These are phyloP conservation scores for Platycercus adscitus DNA, from an alignment of 2,113 vertebrate species.

Conservation along the genomic window DNA sequence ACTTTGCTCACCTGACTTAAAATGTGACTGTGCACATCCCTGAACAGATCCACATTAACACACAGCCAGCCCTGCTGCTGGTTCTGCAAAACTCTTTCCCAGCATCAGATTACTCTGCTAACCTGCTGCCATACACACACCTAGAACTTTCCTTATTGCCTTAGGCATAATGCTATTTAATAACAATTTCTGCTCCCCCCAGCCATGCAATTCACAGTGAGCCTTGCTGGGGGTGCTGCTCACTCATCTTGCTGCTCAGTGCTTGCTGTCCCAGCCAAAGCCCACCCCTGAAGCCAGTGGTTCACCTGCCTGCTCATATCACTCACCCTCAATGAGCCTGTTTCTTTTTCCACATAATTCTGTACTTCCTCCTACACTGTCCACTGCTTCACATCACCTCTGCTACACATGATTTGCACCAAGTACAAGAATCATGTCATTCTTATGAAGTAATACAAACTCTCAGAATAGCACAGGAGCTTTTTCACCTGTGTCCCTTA, in stretches of 20 bases:
- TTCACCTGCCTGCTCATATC: not conserved
- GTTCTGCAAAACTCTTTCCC: not conserved
- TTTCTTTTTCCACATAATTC: not conserved
- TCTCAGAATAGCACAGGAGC: no score
- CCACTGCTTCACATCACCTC: not conserved
- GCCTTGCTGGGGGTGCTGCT: not conserved
- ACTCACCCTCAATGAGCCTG: not conserved
- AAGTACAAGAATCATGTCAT: not conserved
- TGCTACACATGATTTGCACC: not conserved
- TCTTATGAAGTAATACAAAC: not conserved
- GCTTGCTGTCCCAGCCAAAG: not conserved
- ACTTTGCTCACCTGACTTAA: not conserved
- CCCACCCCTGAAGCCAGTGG: not conserved
- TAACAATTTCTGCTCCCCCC: not conserved
- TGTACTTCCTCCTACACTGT: not conserved
- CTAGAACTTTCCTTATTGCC: not conserved
- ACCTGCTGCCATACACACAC: not conserved
- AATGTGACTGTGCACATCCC: no score
- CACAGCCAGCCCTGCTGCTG: not conserved
- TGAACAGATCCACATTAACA: not conserved
- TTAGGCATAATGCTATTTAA: not conserved
- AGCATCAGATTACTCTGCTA: not conserved
- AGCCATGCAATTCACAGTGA: not conserved
- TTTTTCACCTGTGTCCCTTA: no score
- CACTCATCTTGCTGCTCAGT: not conserved